Percentiles rank a stretch among this genome's conserved stretches.
Conservation (phyloP, 2,888 invertebrate genomes). For the Tenthredo amoena region DNA sequence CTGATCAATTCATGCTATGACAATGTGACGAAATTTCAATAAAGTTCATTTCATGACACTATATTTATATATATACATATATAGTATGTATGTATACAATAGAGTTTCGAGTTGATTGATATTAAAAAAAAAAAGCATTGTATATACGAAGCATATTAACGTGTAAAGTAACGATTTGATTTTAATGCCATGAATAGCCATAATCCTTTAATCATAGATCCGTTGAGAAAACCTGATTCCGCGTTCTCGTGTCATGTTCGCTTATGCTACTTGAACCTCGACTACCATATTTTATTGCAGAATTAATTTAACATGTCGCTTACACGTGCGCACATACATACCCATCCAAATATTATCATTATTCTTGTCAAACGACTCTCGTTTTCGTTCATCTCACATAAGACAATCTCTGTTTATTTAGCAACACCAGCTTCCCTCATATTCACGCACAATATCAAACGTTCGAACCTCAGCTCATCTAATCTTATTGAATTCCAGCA, state of each 20-base stretch:
- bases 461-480: conserved; percentile 11
- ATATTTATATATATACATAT: neutral
- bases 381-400: conserved; percentile 7
- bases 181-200: neutral
- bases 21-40: conserved; percentile 33
- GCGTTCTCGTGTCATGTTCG: conserved; percentile 37
- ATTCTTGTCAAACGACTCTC: neutral
- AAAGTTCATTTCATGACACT: conserved; percentile 25
- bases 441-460: neutral
- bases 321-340: conserved; percentile 32
- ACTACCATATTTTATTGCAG: conserved; percentile 39
- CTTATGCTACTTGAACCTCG: conserved; percentile 45
- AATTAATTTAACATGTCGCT: conserved; percentile 37
- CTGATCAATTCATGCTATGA: conserved; percentile 37
- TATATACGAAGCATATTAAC: conserved; percentile 24
- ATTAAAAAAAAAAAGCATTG: neutral
- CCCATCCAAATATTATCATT: conserved; percentile 26
- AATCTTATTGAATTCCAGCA: conserved; percentile 42
- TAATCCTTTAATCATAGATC: conserved; percentile 32
- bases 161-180: conserved; percentile 46
- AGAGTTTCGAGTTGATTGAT: conserved; percentile 4
- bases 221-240: conserved; percentile 30
- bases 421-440: conserved; percentile 8
- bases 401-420: conserved; percentile 4
- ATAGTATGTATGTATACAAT: neutral